Base-by-base conservation (phyloP, 2,888 invertebrate genomes). In the Exocentrus adspersus region DNA sequence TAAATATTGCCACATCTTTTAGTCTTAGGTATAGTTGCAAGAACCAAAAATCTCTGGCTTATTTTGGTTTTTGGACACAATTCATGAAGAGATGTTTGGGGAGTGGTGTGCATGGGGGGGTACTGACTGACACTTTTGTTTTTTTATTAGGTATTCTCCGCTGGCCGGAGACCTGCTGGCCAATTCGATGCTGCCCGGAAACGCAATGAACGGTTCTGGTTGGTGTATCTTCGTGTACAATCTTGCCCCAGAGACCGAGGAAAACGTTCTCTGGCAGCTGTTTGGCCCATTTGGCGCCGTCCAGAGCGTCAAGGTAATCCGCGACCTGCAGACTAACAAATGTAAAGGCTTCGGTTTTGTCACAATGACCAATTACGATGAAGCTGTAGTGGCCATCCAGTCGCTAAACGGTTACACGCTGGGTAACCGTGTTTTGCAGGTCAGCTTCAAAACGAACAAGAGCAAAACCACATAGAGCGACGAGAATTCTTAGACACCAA, bases 261-360 rank as follows among this genome's bases (percentile, higher is more conserved):
- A 96, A 82, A 93, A 92, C 81, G 89, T 93, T 70, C 87, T 95
- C 74, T 95, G 95, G 95, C 94, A 95, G 86, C 87, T 95, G 76
- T 98, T 98, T 85, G 97, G 97, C 71, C 97, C 97, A 48, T 98
- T 97, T 81, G 97, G 97, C 78, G 97, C 97, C 78, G 97, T 98
- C 80, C 95, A 97, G 85, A 94, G 93, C 86, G 97, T 97, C 75
- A 97, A 97, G 87, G 96, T 97, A 32, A 75, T 75, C 43, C 70
- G 74, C 41, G 75, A 75, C 67, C 67, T 75, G 61, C 76, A 76
- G 64, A 96, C 96, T 73, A 95, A 95, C 87, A 97, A 97, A 85
- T 97, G 97, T 87, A 97, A 97, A 87, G 98, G 98, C 70, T 98
- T 97, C 84, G 98, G 97, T 75, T 97, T 97, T 84, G 97, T 98